Percentiles rank a stretch among this genome's conserved stretches.
Evolutionary conservation across 2,113 vertebrate genomes (phyloP).

Genomic region (Xyrauchen texanus): DNA sequence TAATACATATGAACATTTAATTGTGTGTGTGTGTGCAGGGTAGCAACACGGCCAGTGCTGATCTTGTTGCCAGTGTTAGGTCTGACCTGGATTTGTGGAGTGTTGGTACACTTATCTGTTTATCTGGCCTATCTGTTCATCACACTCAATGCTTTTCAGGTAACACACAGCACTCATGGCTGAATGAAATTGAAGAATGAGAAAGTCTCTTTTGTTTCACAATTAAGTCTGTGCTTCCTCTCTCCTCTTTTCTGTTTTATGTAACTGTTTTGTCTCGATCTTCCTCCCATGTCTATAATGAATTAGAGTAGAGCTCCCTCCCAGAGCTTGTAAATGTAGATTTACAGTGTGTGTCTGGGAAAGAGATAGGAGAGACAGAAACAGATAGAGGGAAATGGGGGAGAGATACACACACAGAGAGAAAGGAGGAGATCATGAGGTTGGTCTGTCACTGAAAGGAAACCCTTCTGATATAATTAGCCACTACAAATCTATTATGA

Average conservation of each 20-base stretch:
- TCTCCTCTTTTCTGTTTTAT: neutral
- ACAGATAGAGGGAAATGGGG: conserved; percentile 51
- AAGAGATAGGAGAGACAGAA: conserved; percentile 47
- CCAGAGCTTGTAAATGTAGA: conserved; percentile 79
- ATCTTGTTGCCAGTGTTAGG: conserved; percentile 88
- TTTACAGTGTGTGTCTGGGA: conserved; percentile 73
- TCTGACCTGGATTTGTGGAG: conserved; percentile 87
- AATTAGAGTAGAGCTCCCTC: conserved; percentile 72
- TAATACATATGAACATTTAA: conserved; percentile 10
- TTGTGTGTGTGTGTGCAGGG: conserved; percentile 70
- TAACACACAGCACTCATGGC: conserved; percentile 57
- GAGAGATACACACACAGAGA: conserved; percentile 66
- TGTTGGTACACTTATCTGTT: conserved; percentile 85
- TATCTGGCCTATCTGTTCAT: conserved; percentile 83
- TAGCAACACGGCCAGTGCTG: conserved; percentile 82
- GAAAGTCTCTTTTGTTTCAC: too few relatives aligned
- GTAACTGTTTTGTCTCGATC: neutral
- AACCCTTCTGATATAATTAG: conserved; percentile 52
- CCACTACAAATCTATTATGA: conserved; percentile 30
- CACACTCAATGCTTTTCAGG: conserved; percentile 88
- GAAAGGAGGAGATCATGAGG: conserved; percentile 60
- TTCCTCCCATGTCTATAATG: conserved; percentile 60
- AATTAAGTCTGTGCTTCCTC: neutral
- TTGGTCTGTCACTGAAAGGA: conserved; percentile 44
- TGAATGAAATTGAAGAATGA: too few relatives aligned